A percentile compares a stretch with the other conserved stretches of the same genome.
Evolutionary conservation across 1,140 invertebrate species (phyloP).

Genomic region (Anthonomus grandis): DNA sequence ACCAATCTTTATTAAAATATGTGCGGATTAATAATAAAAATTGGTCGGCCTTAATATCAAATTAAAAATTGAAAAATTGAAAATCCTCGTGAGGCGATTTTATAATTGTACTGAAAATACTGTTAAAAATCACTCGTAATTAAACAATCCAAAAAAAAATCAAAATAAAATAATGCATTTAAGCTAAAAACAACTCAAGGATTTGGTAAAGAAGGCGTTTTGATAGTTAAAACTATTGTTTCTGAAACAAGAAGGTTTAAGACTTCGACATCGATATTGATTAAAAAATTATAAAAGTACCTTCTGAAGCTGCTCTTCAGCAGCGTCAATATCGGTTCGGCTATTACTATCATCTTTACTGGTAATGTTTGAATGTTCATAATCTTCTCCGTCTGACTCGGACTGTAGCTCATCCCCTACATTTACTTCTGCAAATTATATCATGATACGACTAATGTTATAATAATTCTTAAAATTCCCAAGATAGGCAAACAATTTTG

Average conservation of each 20-base stretch:
- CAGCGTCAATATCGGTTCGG: slow-evolving; percentile 40
- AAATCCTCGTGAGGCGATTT: slow-evolving; percentile 18
- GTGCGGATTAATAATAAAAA: slow-evolving; percentile 42
- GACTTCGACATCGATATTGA: neutral
- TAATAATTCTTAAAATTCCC: neutral
- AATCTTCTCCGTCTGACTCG: slow-evolving; percentile 33
- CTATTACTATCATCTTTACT: slow-evolving; percentile 41
- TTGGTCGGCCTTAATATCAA: too few species aligned
- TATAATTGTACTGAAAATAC: slow-evolving; percentile 38
- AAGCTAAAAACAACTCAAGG: slow-evolving; percentile 1
- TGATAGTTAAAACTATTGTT: neutral
- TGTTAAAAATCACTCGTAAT: slow-evolving; percentile 23
- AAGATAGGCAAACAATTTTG: neutral
- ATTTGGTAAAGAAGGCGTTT: neutral
- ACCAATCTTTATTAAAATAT: slow-evolving; percentile 35
- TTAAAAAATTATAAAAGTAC: slow-evolving; percentile 26
- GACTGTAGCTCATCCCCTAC: slow-evolving; percentile 27
- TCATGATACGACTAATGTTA: neutral
- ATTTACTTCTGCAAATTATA: slow-evolving; percentile 29
- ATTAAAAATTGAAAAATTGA: too few species aligned
- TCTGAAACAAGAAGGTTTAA: neutral
- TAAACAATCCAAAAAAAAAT: slow-evolving; percentile 27
- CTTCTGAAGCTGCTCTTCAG: slow-evolving; percentile 35
- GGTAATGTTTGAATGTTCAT: slow-evolving; percentile 43
- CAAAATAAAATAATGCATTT: slow-evolving; percentile 1